Evolutionary conservation across 2,888 invertebrate species (phyloP).

Genomic region (Vandiemenella viatica): DNA sequence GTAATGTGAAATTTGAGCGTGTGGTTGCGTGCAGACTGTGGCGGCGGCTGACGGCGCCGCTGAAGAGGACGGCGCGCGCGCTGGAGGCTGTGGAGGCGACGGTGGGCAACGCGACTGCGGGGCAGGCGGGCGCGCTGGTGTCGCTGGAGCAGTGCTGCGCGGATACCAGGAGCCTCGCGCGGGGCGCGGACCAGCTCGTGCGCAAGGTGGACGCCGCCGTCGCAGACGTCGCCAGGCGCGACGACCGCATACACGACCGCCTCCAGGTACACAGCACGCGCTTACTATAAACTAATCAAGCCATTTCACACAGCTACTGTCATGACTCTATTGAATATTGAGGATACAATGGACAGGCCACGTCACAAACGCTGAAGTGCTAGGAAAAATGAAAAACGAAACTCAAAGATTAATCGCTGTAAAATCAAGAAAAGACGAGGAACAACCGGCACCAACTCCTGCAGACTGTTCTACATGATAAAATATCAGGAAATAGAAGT

Average conservation of each 20-base stretch:
- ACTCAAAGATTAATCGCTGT: too few relatives aligned
- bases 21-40: slow-evolving; percentile 18
- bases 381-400: too few relatives aligned
- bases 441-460: too few relatives aligned
- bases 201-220: slow-evolving; percentile 25
- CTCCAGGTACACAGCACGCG: background rate
- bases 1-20: too few relatives aligned
- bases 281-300: too few relatives aligned
- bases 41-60: slow-evolving; percentile 22
- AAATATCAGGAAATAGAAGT: too few relatives aligned
- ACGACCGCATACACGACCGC: slow-evolving; percentile 1
- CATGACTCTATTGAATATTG: too few relatives aligned
- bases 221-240: slow-evolving; percentile 7
- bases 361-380: too few relatives aligned
- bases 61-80: slow-evolving; percentile 22
- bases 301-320: too few relatives aligned
- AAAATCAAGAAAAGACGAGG: too few relatives aligned
- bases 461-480: too few relatives aligned
- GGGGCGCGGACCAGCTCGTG: slow-evolving; percentile 25
- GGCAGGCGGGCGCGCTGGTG: slow-evolving; percentile 17
- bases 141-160: slow-evolving; percentile 21
- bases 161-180: slow-evolving; percentile 24
- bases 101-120: slow-evolving; percentile 24
- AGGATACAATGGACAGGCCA: too few relatives aligned
- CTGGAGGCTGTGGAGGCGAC: slow-evolving; percentile 25